A percentile compares a stretch with the other conserved stretches of the same genome.
phyloP scores from a whole-genome alignment of 2,888 invertebrate genomes.

The Synergus japonicus region DNA sequence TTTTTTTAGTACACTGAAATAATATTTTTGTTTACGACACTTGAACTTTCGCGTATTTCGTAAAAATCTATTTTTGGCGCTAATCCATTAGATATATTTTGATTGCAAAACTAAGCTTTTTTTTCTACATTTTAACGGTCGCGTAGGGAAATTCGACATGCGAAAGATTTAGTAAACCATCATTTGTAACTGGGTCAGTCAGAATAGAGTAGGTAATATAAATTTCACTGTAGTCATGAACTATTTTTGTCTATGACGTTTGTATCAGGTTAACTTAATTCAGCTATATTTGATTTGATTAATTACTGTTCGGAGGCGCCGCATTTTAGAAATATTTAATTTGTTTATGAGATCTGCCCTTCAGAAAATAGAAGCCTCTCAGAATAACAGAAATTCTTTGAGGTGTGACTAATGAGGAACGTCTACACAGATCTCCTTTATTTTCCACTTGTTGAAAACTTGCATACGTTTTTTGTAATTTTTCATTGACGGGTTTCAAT shows the following conservation, averaged over 20 bases:
- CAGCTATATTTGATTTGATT: conserved; percentile 63
- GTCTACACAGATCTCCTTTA: conserved; percentile 28
- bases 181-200: conserved; percentile 58
- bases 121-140: conserved; percentile 1
- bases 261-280: conserved; percentile 59
- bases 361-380: conserved; percentile 59
- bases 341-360: conserved; percentile 60
- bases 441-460: not conserved
- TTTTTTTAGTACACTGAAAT: not conserved
- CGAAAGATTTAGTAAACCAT: conserved; percentile 33
- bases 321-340: conserved; percentile 60
- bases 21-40: not conserved
- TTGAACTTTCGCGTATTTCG: not conserved
- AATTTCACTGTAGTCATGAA: conserved; percentile 60
- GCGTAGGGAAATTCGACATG: conserved; percentile 16
- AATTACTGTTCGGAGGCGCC: conserved; percentile 57
- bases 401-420: conserved; percentile 3
- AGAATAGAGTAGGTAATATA: conserved; percentile 51
- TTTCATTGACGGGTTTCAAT: not conserved
- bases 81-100: not conserved
- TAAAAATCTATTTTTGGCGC: conserved; percentile 9
- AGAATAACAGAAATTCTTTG: conserved; percentile 50
- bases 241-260: conserved; percentile 70
- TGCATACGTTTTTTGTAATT: not conserved
- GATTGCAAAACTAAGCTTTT: conserved; percentile 13